Evolutionary conservation across 2,113 vertebrate species (phyloP), one percentile per base, ranked within the genome.

Genomic region (Acrocephalus arundinaceus): DNA sequence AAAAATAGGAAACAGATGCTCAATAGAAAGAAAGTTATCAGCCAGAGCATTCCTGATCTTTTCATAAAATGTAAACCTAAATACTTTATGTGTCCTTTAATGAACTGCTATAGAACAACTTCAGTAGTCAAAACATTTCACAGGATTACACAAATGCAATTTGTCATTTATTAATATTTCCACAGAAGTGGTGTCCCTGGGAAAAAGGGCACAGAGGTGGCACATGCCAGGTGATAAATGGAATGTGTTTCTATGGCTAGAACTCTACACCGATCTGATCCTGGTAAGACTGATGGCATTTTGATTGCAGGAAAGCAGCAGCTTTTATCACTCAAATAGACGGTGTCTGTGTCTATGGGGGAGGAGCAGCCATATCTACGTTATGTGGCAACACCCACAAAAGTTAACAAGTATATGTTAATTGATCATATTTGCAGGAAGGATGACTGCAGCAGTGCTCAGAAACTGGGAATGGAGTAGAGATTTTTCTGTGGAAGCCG

Each of bases 1-100:
- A 98, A 98, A 98, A 98, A 97, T 97, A 98, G 90, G 95, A 98
- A 98, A 97, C 98, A 98, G 97, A 98, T 98, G 98, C 97, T 98
- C 95, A 86, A 82, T 96, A 98, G 93, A 97, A 98, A 79, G 89
- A 89, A 96, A 96, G 82, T 75, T 92, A 97, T 96, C 97, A 95
- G 96, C 97, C 96, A 98, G 96, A 94, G 97, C 97, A 98, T 98
- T 98, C 97, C 92, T 97, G 96, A 97, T 97, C 95, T 97, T 98
- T 98, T 98, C 96, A 96, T 97, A 98, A 98, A 98, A 98, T 96
- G 96, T 98, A 98, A 98, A 98, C 98, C 97, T 96, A 97, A 98
- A 98, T 98, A 97, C 97, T 98, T 98, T 97, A 97, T 97, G 96
- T 96, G 95, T 97, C 95, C 97, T 98, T 97, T 98, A 98, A 98